phyloP scores from a whole-genome alignment of 2,888 invertebrate genomes.

The Listrodromus nycthemerus region DNA sequence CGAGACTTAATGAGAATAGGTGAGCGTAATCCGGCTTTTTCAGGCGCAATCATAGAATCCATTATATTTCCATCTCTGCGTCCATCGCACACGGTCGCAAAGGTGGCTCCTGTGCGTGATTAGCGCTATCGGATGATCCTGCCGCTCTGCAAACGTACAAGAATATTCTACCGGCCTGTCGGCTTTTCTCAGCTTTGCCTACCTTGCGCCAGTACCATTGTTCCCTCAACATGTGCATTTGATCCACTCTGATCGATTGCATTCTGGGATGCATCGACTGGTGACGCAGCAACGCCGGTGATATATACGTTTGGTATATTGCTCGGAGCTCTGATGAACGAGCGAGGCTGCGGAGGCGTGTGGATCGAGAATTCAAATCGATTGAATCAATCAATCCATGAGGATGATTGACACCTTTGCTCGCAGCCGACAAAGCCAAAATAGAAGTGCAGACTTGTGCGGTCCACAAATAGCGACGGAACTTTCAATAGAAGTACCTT shows the following conservation, averaged over 20 bases:
- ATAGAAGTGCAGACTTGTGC: not conserved
- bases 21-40: conserved; percentile 9
- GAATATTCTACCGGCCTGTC: not conserved
- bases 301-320: not conserved
- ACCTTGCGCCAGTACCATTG: not conserved
- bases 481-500: conserved; percentile 16
- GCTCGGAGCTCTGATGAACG: conserved; percentile 20
- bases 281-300: not conserved
- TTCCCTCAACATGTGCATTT: not conserved
- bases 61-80: conserved; percentile 10
- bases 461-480: conserved; percentile 2
- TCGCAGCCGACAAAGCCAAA: not conserved
- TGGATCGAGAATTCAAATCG: conserved; percentile 40
- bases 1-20: not conserved
- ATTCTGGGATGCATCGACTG: not conserved
- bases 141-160: not conserved
- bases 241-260: conserved; percentile 7
- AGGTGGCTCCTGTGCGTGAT: conserved; percentile 25
- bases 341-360: conserved; percentile 4
- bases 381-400: conserved; percentile 39
- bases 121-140: conserved; percentile 38
- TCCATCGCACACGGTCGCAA: not conserved
- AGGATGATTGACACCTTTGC: conserved; percentile 34
- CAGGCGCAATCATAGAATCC: conserved; percentile 14
- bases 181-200: conserved; percentile 19